These are phyloP conservation scores for Acronicta leporina DNA, from an alignment of 2,888 invertebrate genomes.

Conservation along the genomic window DNA sequence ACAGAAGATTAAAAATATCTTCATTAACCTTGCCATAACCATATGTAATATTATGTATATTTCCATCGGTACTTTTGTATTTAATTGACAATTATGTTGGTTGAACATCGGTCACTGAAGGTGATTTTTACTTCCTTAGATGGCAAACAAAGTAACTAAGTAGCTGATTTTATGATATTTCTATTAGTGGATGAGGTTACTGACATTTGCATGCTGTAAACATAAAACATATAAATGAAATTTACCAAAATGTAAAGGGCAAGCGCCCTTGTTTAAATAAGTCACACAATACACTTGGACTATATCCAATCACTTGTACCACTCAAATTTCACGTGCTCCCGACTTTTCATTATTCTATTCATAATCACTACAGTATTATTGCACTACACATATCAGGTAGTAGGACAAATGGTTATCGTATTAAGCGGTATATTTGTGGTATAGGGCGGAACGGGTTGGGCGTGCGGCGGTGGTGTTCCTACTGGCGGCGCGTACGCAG, in stretches of 20 bases:
- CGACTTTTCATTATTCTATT: conserved; percentile 45
- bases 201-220: conserved; percentile 15
- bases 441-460: conserved; percentile 72
- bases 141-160: background rate
- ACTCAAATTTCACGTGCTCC: conserved; percentile 64
- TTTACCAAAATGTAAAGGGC: conserved; percentile 71
- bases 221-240: conserved; percentile 49
- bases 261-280: conserved; percentile 65
- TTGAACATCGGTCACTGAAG: conserved; percentile 19
- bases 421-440: conserved; percentile 63
- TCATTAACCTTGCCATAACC: conserved; percentile 27
- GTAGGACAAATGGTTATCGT: conserved; percentile 56
- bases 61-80: conserved; percentile 11
- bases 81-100: conserved; percentile 6
- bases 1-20: conserved; percentile 17
- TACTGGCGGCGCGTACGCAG: conserved; percentile 76
- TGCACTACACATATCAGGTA: conserved; percentile 47
- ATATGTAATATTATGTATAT: background rate
- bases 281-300: conserved; percentile 78
- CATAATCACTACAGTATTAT: conserved; percentile 53
- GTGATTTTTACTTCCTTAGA: conserved; percentile 14
- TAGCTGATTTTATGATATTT: background rate
- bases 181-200: conserved; percentile 13
- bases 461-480: conserved; percentile 66
- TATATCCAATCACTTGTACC: conserved; percentile 71